Evolutionary conservation across 2,888 invertebrate species (phyloP).

Genomic region (Gastracanthus pulcherrimus): DNA sequence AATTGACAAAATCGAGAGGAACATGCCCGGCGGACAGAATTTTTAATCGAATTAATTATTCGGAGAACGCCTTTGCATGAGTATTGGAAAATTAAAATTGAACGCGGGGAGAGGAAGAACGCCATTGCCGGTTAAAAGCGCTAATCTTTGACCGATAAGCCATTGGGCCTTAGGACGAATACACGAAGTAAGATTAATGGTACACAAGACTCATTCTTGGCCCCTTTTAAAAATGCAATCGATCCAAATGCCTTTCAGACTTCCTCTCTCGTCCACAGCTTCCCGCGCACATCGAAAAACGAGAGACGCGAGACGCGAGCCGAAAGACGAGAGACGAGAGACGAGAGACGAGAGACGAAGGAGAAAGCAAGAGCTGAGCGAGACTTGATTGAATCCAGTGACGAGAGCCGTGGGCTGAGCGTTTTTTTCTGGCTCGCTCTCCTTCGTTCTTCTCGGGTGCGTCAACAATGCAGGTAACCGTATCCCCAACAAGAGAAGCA

Average conservation of each 20-base stretch:
- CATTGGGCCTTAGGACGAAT: background rate
- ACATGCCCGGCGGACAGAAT: background rate
- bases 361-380: background rate
- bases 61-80: constrained; percentile 5
- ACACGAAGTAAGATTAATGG: constrained; percentile 25
- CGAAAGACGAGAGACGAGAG: background rate
- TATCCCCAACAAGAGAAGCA: constrained; percentile 3
- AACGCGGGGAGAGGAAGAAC: background rate
- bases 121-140: constrained; percentile 8
- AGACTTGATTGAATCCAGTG: constrained; percentile 33
- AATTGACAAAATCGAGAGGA: constrained; percentile 34
- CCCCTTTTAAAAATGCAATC: constrained; percentile 29
- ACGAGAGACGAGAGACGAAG: no score
- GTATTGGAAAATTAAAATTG: constrained; percentile 11
- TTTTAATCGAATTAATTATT: constrained; percentile 42
- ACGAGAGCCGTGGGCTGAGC: constrained; percentile 18
- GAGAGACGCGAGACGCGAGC: background rate
- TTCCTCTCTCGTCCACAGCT: background rate
- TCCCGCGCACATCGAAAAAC: background rate
- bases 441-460: constrained; percentile 31
- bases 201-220: constrained; percentile 3
- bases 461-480: constrained; percentile 56
- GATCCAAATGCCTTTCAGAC: constrained; percentile 16
- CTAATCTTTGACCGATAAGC: constrained; percentile 36
- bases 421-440: constrained; percentile 13